phyloP scores from a whole-genome alignment of 2,797 vertebrate species.

The Chiroxiphia lanceolata region DNA sequence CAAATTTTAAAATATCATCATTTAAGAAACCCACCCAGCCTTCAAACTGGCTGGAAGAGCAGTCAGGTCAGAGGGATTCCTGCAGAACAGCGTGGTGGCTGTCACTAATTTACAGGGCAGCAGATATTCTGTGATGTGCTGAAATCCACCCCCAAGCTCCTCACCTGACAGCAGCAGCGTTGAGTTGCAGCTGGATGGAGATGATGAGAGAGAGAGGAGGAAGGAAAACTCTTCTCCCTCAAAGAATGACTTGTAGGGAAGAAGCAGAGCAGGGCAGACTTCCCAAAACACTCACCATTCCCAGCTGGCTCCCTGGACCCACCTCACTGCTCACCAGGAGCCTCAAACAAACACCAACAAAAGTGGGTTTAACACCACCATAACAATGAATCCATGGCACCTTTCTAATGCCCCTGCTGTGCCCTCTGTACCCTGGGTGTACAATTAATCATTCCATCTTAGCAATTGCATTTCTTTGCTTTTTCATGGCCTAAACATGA shows the following conservation, averaged over 20 bases:
- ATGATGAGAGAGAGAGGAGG: neutral
- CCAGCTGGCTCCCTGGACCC: neutral
- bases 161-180: neutral
- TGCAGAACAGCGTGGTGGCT: neutral
- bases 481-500: neutral
- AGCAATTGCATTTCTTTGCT: neutral
- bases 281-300: neutral
- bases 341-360: neutral
- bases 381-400: neutral
- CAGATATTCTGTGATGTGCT: neutral
- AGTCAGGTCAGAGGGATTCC: neutral
- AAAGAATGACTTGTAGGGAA: neutral
- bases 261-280: neutral
- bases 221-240: neutral
- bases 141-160: neutral
- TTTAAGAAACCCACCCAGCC: constrained; percentile 28
- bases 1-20: constrained; percentile 42
- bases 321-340: neutral
- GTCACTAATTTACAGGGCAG: neutral
- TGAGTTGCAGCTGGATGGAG: neutral
- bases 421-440: neutral
- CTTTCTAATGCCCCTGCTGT: neutral
- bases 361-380: rapidly evolving
- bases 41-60: constrained; percentile 10
- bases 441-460: neutral